Evolutionary conservation across 2,888 invertebrate species (phyloP).

Genomic region (Mycalesis mineus): DNA sequence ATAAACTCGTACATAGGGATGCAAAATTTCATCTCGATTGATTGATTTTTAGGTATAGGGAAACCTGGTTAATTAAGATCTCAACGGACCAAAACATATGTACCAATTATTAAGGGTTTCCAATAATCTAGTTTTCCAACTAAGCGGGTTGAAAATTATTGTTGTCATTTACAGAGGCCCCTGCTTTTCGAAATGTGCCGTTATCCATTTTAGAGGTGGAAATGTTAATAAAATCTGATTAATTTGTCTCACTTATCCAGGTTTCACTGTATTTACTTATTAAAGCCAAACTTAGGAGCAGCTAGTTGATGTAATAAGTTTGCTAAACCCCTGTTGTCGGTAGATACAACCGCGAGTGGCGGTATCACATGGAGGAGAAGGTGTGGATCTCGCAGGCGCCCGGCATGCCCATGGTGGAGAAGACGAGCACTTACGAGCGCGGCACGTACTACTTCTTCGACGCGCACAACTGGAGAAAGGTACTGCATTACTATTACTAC

Average conservation of each 20-base stretch:
- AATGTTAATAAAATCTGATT: too few relatives aligned
- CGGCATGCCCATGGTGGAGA: conserved; percentile 95
- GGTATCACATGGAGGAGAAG: conserved; percentile 99
- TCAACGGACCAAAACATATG: too few relatives aligned
- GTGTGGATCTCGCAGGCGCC: conserved; percentile 99
- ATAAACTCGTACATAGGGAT: too few relatives aligned
- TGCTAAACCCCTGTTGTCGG: conserved; percentile 1
- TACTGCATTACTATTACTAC: background rate
- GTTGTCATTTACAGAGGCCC: too few relatives aligned
- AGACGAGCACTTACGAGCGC: conserved; percentile 96
- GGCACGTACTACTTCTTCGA: conserved; percentile 99
- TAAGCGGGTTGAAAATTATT: too few relatives aligned
- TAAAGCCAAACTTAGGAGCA: background rate
- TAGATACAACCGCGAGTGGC: conserved; percentile 99
- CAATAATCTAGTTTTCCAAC: too few relatives aligned
- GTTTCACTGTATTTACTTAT: background rate
- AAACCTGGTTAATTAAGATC: too few relatives aligned
- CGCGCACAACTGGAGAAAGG: conserved; percentile 98
- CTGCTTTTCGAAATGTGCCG: too few relatives aligned
- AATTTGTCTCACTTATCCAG: background rate
- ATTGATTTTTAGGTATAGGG: too few relatives aligned
- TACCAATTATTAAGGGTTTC: too few relatives aligned
- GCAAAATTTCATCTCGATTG: too few relatives aligned
- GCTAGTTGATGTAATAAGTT: background rate
- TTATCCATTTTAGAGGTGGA: too few relatives aligned